Base-by-base conservation (phyloP, 2,113 vertebrate species). In the Macrotis lagotis region DNA sequence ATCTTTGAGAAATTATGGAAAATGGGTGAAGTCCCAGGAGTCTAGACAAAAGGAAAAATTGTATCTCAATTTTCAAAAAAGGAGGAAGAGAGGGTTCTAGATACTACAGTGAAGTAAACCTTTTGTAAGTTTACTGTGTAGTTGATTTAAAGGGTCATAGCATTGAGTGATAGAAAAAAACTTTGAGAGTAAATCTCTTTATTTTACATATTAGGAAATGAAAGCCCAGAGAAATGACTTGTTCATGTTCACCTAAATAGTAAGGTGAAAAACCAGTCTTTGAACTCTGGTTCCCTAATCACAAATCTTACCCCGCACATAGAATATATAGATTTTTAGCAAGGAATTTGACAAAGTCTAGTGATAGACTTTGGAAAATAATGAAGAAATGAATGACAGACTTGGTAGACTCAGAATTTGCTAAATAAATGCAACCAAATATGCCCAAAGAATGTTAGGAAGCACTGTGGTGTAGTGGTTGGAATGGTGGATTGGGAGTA, bases 1-100 rank as follows among this genome's bases (percentile, higher is more conserved):
- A 66, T 66, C 14, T 4, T 19, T 91, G 94, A 91, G 93, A 94
- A 95, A 93, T 93, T 89, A n/a, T 1, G 52, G 48, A 88, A 48
- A 88, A 59, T 26, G 24, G 48, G 89, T 91, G 83, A 89, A 37
- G n/a, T 51, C n/a, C 55, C 48, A 51, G 91, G 90, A 88, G 50
- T 90, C 4, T 14, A 28, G 25, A 96, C 31, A 66, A 14, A 0
- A 66, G 89, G n/a, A n/a, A 1, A 50, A 92, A 59, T 51, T n/a
- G 37, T 51, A 50, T 48, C 6, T 37, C 91, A 47, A 26, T n/a
- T 92, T 95, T 83, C 90, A 14, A 1, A 47, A 47, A 51, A 95
- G 90, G 8, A 51, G 50, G 50, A 31, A 89, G 93, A 92, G n/a
- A 5, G 94, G 90, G 92, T 44, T 91, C 28, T 91, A 59, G 52